Conservation (phyloP, 2,113 vertebrate species). For the Synchiropus splendidus region DNA sequence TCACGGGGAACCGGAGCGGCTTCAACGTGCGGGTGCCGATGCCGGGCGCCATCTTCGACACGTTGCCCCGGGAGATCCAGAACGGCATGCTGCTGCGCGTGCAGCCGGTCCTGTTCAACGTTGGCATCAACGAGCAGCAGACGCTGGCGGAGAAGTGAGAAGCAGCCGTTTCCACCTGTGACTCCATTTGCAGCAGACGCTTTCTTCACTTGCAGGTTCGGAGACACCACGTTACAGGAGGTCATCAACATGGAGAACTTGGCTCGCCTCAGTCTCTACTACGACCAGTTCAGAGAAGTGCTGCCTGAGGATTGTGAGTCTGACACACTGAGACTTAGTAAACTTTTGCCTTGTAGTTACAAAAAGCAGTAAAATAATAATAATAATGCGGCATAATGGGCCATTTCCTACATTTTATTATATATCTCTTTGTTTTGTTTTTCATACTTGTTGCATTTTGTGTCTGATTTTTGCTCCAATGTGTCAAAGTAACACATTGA, state of each 20-base stretch:
- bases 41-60: slow-evolving; percentile 84
- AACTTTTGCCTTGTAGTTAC: too few relatives aligned
- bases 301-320: slow-evolving; percentile 96
- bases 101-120: slow-evolving; percentile 92
- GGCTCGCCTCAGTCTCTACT: slow-evolving; percentile 87
- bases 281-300: slow-evolving; percentile 97
- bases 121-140: slow-evolving; percentile 98
- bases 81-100: slow-evolving; percentile 96
- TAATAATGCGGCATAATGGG: too few relatives aligned
- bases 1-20: slow-evolving; percentile 92
- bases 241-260: slow-evolving; percentile 90
- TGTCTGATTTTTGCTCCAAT: too few relatives aligned
- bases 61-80: slow-evolving; percentile 89
- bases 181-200: not conserved
- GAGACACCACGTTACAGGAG: slow-evolving; percentile 93
- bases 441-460: too few relatives aligned
- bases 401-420: too few relatives aligned
- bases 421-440: too few relatives aligned
- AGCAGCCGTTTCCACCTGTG: not conserved
- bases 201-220: slow-evolving; percentile 72
- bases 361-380: too few relatives aligned
- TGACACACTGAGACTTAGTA: too few relatives aligned
- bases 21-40: slow-evolving; percentile 93
- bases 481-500: too few relatives aligned
- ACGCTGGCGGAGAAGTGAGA: slow-evolving; percentile 92